Evolutionary conservation across 2,797 vertebrate genomes (phyloP).

Genomic region (Liparis tanakae): DNA sequence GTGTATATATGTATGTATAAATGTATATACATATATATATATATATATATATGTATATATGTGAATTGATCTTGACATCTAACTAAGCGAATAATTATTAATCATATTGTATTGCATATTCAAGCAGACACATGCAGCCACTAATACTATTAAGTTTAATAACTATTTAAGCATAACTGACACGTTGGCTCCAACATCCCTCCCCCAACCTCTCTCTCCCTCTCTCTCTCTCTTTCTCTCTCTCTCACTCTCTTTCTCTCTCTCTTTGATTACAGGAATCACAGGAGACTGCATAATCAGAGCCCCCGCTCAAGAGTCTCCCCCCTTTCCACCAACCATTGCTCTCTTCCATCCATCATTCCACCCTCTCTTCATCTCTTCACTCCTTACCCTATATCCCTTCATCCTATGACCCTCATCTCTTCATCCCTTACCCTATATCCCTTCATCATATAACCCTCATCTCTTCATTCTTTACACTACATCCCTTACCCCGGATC

Average conservation of each 20-base stretch:
- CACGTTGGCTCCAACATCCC: background rate
- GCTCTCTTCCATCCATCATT: background rate
- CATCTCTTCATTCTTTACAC: background rate
- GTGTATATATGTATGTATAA: too few species aligned
- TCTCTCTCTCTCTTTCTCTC: too few species aligned
- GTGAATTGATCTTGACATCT: background rate
- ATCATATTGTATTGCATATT: background rate
- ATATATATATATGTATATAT: too few species aligned
- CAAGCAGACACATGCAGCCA: background rate
- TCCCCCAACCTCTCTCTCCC: background rate
- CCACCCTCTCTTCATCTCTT: too few species aligned
- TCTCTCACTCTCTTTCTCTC: background rate
- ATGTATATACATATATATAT: too few species aligned
- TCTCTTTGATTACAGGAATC: background rate
- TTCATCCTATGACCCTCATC: background rate
- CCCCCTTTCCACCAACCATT: background rate
- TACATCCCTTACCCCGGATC: background rate
- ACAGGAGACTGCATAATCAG: background rate
- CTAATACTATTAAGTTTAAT: background rate
- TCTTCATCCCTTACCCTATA: background rate
- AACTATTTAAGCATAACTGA: background rate
- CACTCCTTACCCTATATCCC: background rate
- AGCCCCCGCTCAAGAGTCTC: background rate
- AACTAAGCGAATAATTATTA: background rate
- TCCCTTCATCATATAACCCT: background rate